Conservation (phyloP, 2,797 vertebrate species). For the Coregonus sp. region DNA sequence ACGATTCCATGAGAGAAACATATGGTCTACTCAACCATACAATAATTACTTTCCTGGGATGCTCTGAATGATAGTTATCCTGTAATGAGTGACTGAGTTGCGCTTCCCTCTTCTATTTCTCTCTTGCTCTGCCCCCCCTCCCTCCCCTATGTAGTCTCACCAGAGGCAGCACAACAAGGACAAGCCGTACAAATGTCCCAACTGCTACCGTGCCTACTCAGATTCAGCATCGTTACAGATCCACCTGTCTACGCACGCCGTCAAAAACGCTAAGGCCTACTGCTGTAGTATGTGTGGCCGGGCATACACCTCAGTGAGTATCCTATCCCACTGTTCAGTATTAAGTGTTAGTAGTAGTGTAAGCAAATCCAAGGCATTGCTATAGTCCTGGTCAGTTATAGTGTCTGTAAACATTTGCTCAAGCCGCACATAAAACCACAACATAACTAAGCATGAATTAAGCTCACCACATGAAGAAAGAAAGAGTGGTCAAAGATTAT, state of each 20-base stretch:
- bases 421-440: too few species aligned
- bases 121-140: too few species aligned
- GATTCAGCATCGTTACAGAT: constrained; percentile 98
- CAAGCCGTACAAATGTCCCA: constrained; percentile 99
- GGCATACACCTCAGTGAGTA: constrained; percentile 96
- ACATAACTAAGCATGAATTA: too few species aligned
- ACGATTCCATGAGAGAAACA: background rate
- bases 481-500: too few species aligned
- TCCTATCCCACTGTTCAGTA: background rate
- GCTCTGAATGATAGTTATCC: background rate
- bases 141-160: constrained; percentile 84
- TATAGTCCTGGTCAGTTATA: background rate
- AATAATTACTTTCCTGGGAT: background rate
- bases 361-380: background rate
- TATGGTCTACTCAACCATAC: background rate
- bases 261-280: constrained; percentile 99
- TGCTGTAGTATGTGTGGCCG: constrained; percentile 99
- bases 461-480: too few species aligned
- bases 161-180: constrained; percentile 99
- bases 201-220: constrained; percentile 98
- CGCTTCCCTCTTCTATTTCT: background rate
- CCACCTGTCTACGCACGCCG: constrained; percentile 95
- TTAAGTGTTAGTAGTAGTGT: background rate
- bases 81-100: background rate
- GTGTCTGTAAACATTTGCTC: background rate